Conservation (phyloP, 2,113 vertebrate species). For the Eclectus roratus region DNA sequence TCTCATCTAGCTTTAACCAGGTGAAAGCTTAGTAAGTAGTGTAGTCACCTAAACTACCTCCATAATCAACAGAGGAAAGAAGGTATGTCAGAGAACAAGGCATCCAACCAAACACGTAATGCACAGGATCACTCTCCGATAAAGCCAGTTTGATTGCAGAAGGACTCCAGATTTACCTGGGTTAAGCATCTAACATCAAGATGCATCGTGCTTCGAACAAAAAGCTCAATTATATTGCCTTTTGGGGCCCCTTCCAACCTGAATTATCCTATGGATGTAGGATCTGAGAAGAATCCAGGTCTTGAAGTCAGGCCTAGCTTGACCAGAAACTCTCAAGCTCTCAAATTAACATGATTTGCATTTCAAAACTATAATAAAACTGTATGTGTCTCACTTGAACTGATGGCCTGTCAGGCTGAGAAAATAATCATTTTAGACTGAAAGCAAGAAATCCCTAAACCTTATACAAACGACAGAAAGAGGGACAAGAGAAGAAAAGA, state of each 20-base stretch:
- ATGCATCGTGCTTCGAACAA: neutral
- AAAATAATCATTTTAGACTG: neutral
- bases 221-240: fast-evolving
- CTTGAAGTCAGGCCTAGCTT: neutral
- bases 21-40: neutral
- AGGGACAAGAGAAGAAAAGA: neutral
- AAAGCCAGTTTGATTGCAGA: neutral
- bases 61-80: neutral
- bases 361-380: neutral
- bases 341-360: neutral
- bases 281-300: neutral
- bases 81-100: neutral
- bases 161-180: neutral
- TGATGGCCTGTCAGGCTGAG: neutral
- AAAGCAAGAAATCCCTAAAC: neutral
- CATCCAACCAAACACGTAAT: neutral
- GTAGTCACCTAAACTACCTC: neutral
- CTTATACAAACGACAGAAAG: neutral
- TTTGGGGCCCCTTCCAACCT: neutral
- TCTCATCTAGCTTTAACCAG: neutral
- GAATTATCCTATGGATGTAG: neutral
- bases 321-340: neutral
- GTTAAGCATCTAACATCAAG: neutral
- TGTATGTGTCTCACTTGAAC: fast-evolving
- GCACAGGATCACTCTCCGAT: neutral